Evolutionary conservation across 2,113 vertebrate species (phyloP).

Genomic region (Leptobrachium leishanense): DNA sequence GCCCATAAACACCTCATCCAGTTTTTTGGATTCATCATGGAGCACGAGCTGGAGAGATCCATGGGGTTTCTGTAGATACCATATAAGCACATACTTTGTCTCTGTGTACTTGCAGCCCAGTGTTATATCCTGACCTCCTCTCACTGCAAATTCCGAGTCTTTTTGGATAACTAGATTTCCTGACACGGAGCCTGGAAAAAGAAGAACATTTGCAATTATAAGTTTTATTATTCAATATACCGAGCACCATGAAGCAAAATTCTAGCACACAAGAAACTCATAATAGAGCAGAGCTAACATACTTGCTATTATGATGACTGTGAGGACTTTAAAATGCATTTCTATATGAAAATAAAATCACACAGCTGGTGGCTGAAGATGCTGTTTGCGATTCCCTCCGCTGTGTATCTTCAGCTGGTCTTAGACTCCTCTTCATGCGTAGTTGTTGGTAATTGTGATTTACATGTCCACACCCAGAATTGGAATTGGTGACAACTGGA

Average conservation of each 20-base stretch:
- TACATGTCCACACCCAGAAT: not conserved
- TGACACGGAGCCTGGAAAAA: constrained; percentile 1
- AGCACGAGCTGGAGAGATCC: constrained; percentile 26
- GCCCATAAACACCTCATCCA: constrained; percentile 5
- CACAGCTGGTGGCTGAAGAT: not conserved
- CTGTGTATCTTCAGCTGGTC: not conserved
- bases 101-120: constrained; percentile 10
- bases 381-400: not conserved
- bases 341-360: not conserved
- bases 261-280: not conserved
- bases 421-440: not conserved
- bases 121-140: not conserved
- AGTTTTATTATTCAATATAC: too few relatives aligned
- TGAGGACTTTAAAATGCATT: not conserved
- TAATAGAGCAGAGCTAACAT: not conserved
- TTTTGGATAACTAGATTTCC: not conserved
- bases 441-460: not conserved
- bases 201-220: not conserved
- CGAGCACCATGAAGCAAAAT: not conserved
- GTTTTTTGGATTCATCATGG: constrained; percentile 30
- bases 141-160: not conserved
- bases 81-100: constrained; percentile 37
- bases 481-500: not conserved
- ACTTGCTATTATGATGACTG: not conserved
- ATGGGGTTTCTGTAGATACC: constrained; percentile 26